Evolutionary conservation across 2,888 invertebrate species (phyloP), one percentile per base, ranked within the genome.

Genomic region (Congeria kusceri): DNA sequence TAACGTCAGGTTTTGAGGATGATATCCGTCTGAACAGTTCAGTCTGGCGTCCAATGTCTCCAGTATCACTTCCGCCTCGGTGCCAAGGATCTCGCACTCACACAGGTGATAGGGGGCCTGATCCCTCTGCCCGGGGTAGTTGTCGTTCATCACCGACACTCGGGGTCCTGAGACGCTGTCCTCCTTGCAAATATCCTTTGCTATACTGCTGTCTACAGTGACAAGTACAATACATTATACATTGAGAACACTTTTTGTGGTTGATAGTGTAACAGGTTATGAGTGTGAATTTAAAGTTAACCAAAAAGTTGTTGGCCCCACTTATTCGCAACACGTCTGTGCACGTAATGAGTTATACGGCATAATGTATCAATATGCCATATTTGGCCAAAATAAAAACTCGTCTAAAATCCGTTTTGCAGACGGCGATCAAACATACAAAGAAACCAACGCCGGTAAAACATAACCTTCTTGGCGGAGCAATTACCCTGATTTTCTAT

Each of bases 1-100:
- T 15, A 62, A 25, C 5, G 62, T 62, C 20, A 62, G 46, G 23
- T 62, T 62, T 18, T 62, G 62, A 3, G 39, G 18, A 62, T 20
- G 39, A 39, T 39, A 15, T 15, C 11, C 25, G 3, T 46, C 44
- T 23, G 62, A 44, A 44, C 62, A 62, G 20, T 62, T 62, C 18
- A 62, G 18, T 29, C 44, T 39, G 15, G 39, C 32, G 44, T 44
- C 62, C 44, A 44, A 32, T 4, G 25, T 62, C 3, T 20, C 46
- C 15, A 39, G 2, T 0, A 44, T 20, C 20, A 62, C 23, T 3
- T 44, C 44, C n/a, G 23, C 1, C 4, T 4, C 1, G 23, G 62
- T 18, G 15, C 62, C 46, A 9, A 46, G 11, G 23, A 62, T 39
- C 0, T 39, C 29, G 46, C 62, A 62, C 20, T 29, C 44, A 44